These are phyloP conservation scores for Poecilia picta DNA, from an alignment of 2,797 vertebrate species.

Conservation along the genomic window DNA sequence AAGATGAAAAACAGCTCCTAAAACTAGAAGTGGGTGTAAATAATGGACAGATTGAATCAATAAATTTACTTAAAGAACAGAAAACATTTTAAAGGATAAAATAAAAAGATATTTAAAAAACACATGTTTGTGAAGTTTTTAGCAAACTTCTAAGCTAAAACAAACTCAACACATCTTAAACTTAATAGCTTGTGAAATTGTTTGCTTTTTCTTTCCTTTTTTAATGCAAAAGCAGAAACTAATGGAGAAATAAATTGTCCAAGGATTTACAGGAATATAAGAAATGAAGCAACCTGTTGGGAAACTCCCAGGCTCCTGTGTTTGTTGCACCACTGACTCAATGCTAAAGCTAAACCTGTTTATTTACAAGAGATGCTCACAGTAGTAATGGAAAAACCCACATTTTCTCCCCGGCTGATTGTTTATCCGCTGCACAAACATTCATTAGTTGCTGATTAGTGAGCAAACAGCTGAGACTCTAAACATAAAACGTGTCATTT, in stretches of 20 bases:
- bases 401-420: background rate
- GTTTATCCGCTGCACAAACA: background rate
- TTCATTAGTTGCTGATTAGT: background rate
- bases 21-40: background rate
- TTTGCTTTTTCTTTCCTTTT: background rate
- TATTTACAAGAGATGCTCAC: background rate
- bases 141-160: background rate
- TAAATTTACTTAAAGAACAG: background rate
- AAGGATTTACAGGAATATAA: background rate
- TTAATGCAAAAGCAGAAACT: background rate
- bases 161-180: background rate
- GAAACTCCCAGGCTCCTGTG: background rate
- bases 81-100: too few relatives aligned
- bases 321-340: background rate
- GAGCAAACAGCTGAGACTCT: background rate
- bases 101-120: too few relatives aligned
- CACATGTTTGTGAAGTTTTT: too few relatives aligned
- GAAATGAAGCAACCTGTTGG: background rate
- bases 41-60: background rate
- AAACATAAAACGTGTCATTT: conserved; percentile 2
- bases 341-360: background rate
- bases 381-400: background rate
- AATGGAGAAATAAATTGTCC: background rate
- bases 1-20: background rate
- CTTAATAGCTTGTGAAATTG: background rate